Evolutionary conservation across 1,140 invertebrate species (phyloP).

Genomic region (Aplysia californica): DNA sequence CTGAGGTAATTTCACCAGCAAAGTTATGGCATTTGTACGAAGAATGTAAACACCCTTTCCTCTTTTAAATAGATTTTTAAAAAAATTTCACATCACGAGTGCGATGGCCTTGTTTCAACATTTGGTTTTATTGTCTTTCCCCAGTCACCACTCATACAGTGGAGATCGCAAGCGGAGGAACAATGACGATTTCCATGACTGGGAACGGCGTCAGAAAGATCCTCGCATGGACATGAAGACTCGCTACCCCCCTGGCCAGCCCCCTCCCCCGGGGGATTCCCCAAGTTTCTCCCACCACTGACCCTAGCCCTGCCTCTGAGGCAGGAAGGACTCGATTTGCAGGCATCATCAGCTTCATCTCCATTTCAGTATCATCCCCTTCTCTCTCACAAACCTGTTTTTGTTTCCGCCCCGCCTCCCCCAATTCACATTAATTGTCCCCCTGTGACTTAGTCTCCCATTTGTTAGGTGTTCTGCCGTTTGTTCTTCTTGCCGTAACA

Average conservation of each 20-base stretch:
- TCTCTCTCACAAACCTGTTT: not conserved
- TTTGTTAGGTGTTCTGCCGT: not conserved
- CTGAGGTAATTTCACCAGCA: no score
- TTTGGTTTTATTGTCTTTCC: not conserved
- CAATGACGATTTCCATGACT: slow-evolving; percentile 20
- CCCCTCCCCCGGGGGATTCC: slow-evolving; percentile 18
- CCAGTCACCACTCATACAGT: slow-evolving; percentile 1
- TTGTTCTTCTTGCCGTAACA: not conserved
- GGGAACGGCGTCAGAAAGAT: slow-evolving; percentile 31
- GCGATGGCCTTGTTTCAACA: no score
- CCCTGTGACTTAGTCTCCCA: no score
- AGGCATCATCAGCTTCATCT: no score
- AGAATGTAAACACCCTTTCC: no score
- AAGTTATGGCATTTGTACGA: no score
- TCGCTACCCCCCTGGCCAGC: slow-evolving; percentile 5
- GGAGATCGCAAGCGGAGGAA: slow-evolving; percentile 15
- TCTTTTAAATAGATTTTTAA: no score
- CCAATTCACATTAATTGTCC: not conserved
- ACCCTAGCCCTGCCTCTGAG: slow-evolving; percentile 4
- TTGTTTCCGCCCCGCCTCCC: not conserved
- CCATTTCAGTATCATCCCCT: no score
- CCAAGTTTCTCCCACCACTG: slow-evolving; percentile 19
- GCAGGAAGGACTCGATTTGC: slow-evolving; percentile 12
- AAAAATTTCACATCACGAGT: no score
- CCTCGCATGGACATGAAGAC: slow-evolving; percentile 24